Evolutionary conservation across 2,797 vertebrate species (phyloP).

Genomic region (Spondyliosoma cantharus): DNA sequence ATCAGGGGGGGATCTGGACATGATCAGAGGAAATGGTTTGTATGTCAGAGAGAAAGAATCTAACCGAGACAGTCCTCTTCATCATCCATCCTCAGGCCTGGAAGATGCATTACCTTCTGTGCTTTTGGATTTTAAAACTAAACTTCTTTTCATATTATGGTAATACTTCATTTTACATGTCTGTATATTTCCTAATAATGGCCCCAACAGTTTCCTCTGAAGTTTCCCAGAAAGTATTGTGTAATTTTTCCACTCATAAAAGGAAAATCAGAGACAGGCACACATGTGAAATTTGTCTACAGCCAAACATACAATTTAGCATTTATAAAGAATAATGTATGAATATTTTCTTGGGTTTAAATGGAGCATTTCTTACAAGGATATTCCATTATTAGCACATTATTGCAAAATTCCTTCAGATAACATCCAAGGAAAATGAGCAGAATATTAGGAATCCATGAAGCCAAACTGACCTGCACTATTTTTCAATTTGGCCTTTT

Average conservation of each 20-base stretch:
- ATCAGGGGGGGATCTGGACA: conserved; percentile 62
- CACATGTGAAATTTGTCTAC: neutral
- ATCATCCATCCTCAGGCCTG: conserved; percentile 49
- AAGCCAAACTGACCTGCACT: neutral
- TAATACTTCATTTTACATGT: conserved; percentile 13
- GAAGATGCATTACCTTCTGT: conserved; percentile 50
- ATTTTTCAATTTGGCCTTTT: neutral
- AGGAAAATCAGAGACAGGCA: neutral
- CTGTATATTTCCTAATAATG: conserved; percentile 9
- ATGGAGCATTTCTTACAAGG: neutral
- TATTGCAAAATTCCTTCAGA: neutral
- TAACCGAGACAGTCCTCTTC: conserved; percentile 28
- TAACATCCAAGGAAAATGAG: neutral
- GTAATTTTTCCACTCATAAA: neutral
- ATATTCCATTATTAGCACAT: neutral
- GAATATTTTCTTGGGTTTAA: neutral
- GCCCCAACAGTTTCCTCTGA: conserved; percentile 11
- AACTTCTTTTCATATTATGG: conserved; percentile 4
- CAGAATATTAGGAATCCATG: neutral
- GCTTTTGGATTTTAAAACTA: conserved; percentile 12
- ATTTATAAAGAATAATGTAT: neutral
- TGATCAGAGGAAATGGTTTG: conserved; percentile 71
- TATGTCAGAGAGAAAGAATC: conserved; percentile 56
- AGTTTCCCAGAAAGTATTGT: conserved; percentile 1
- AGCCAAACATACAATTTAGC: neutral